Evolutionary conservation across 2,888 invertebrate genomes (phyloP), one percentile per base, ranked within the genome.

Genomic region (Conomelus anceps): DNA sequence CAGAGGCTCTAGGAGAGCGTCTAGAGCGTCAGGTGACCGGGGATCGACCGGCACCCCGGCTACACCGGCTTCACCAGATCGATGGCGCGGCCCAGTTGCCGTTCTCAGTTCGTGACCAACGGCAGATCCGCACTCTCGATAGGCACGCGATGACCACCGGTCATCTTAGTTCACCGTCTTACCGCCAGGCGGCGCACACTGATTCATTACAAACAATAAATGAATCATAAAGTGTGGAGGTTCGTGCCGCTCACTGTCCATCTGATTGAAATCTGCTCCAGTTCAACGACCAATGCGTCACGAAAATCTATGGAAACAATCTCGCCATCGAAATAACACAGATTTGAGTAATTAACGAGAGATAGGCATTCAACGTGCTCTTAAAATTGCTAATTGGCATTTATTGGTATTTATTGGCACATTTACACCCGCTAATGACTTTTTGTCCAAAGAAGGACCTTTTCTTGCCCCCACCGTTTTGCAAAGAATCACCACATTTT

Each of bases 51-150:
- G 26, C 26, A 26, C 26, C 26, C 11, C 26, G 26, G 26, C 26
- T 26, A 24, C 22, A 26, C 86, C 23, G 86, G 23, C 86, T 86
- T 24, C 86, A 1, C 11, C 86, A 11, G 88, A 84, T 86, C 86
- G 87, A 89, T 89, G 87, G 86, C 86, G 34, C 86, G 89, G 41
- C 89, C 89, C 86, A 88, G n/a, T n/a, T n/a, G n/a, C n/a, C n/a
- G n/a, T n/a, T n/a, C n/a, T n/a, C n/a, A n/a, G 24, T 89, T 89
- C 89, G 85, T 89, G 87, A 89, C 89, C 63, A 23, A 22, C 41
- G 84, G 87, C 84, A 87, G 84, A 84, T 87, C 84, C 22, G 23
- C 84, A 41, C 29, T 85, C 24, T n/a, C 63, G 89, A 89, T 89
- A 88, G 41, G 87, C 89, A 89, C 89, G 89, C 89, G 89, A 89